phyloP scores from a whole-genome alignment of 2,888 invertebrate species.

The Oscheius onirici region DNA sequence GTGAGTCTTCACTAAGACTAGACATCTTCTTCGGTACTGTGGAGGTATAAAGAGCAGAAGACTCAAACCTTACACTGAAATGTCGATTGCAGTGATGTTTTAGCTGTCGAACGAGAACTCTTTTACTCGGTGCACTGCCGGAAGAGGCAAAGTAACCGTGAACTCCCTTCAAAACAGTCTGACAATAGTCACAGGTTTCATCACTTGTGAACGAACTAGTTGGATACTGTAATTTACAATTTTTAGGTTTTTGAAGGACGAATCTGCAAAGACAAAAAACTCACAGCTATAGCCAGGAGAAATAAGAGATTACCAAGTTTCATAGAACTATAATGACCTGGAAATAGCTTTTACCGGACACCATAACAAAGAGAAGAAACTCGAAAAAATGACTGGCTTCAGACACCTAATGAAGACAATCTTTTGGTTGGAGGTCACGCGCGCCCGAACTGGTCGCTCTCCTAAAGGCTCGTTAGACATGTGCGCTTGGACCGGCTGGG shows the following conservation, averaged over 20 bases:
- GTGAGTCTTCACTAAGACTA: conserved; percentile 49
- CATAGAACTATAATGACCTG: conserved; percentile 15
- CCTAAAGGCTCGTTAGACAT: no score
- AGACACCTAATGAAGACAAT: conserved; percentile 7
- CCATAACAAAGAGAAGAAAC: not conserved
- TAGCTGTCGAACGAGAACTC: conserved; percentile 52
- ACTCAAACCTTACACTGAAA: conserved; percentile 45
- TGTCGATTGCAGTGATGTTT: conserved; percentile 66
- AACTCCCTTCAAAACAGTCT: conserved; percentile 54
- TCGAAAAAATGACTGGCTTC: conserved; percentile 1
- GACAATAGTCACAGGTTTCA: conserved; percentile 56
- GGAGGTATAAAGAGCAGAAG: not conserved
- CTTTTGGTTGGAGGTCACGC: conserved; percentile 26
- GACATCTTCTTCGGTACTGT: conserved; percentile 57
- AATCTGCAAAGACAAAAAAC: no score
- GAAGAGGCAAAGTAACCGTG: conserved; percentile 51
- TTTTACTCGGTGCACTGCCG: conserved; percentile 43
- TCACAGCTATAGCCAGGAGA: conserved; percentile 1
- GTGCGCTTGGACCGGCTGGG: no score
- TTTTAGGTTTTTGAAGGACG: not conserved
- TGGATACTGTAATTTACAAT: not conserved
- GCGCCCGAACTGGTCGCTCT: conserved; percentile 18
- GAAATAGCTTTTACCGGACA: no score
- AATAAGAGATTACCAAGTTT: not conserved
- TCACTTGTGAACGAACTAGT: conserved; percentile 40